Percentiles rank a stretch among this genome's conserved stretches.
These are phyloP conservation scores for Turritopsis dohrnii DNA, from an alignment of 30 jellyfish, hydroid and myxozoan species.

Conservation along the genomic window DNA sequence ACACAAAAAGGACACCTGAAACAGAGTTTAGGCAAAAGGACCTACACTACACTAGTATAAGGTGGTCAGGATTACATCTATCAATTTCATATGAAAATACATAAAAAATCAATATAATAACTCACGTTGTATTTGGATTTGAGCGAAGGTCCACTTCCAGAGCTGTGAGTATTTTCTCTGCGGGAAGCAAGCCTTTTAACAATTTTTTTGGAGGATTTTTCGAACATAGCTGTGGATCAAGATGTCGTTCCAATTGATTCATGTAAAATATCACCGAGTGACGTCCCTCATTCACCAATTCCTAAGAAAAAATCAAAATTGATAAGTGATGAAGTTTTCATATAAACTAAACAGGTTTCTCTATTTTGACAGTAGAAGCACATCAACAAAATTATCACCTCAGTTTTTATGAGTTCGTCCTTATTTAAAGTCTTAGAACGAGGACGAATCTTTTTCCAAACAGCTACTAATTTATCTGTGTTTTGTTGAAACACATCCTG, in stretches of 20 bases:
- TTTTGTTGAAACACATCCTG: background rate
- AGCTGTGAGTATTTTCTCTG: conserved; percentile 69
- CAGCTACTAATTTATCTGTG: conserved; percentile 13
- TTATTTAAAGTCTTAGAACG: background rate
- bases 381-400: background rate
- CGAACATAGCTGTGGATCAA: conserved; percentile 67
- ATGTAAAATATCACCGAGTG: conserved; percentile 65
- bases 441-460: background rate
- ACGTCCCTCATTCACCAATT: conserved; percentile 72
- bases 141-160: conserved; percentile 88
- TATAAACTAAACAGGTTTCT: background rate
- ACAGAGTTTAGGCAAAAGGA: no score
- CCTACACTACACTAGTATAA: no score
- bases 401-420: background rate
- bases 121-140: conserved; percentile 90
- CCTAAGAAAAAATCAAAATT: conserved; percentile 29
- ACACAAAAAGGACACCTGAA: no score
- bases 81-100: no score
- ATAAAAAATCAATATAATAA: no score
- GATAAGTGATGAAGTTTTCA: background rate
- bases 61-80: no score
- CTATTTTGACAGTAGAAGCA: background rate
- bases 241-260: conserved; percentile 73
- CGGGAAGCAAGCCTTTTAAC: conserved; percentile 65
- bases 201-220: conserved; percentile 72